Evolutionary conservation across 1,140 invertebrate genomes (phyloP).

Genomic region (Rhagoletis pomonella): DNA sequence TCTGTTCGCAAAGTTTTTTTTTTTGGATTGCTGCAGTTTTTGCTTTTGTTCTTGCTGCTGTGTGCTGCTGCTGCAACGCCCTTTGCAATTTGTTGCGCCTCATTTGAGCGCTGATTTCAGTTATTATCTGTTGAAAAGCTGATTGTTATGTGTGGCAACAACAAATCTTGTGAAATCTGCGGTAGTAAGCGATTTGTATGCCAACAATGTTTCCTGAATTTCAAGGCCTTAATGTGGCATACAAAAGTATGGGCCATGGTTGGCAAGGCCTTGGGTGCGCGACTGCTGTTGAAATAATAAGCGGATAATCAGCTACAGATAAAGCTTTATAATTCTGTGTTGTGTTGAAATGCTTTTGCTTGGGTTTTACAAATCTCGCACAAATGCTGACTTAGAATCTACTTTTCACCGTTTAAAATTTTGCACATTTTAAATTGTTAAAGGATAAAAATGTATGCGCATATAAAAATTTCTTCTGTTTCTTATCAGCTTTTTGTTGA

Average conservation of each 20-base stretch:
- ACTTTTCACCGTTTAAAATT: too few relatives aligned
- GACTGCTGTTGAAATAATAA: not conserved
- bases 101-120: constrained; percentile 43
- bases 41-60: not conserved
- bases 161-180: not conserved
- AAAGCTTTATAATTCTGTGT: not conserved
- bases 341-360: not conserved
- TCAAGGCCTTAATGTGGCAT: constrained; percentile 44
- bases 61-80: constrained; percentile 34
- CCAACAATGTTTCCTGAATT: constrained; percentile 2
- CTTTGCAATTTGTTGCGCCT: constrained; percentile 43
- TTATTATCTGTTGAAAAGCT: constrained; percentile 38
- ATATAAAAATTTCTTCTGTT: too few relatives aligned
- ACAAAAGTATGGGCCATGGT: constrained; percentile 36
- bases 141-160: constrained; percentile 47
- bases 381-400: not conserved
- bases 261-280: not conserved
- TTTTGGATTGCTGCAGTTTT: not conserved
- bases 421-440: too few relatives aligned
- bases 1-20: not conserved
- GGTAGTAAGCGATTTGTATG: not conserved
- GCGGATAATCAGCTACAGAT: not conserved
- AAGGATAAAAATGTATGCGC: too few relatives aligned
- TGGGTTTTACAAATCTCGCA: not conserved
- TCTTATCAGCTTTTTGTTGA: too few relatives aligned